Evolutionary conservation across 2,888 invertebrate species (phyloP).

Genomic region (Troilus luridus): DNA sequence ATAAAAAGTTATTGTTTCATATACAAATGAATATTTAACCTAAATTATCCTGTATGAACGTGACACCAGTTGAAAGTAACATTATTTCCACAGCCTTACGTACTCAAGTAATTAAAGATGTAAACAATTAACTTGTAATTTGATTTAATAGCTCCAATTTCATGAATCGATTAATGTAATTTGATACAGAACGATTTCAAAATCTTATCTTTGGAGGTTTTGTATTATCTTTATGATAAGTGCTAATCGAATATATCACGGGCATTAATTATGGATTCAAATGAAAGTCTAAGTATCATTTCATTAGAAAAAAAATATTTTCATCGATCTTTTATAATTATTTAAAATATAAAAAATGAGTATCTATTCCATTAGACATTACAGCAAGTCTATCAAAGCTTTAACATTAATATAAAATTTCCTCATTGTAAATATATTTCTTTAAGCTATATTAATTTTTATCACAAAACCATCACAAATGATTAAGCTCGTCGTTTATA

Average conservation of each 20-base stretch:
- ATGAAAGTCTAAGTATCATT: neutral
- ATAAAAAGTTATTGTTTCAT: neutral
- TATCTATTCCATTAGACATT: neutral
- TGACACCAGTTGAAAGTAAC: neutral
- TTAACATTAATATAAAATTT: too few species aligned
- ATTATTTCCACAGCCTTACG: neutral
- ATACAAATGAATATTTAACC: neutral
- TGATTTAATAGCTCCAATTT: neutral
- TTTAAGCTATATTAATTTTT: neutral
- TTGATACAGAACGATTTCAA: neutral
- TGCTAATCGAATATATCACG: neutral
- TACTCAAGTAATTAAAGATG: neutral
- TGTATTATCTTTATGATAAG: neutral
- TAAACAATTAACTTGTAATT: neutral
- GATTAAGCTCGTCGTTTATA: neutral
- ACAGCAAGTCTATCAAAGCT: too few species aligned
- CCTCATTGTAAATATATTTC: too few species aligned
- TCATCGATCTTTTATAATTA: neutral
- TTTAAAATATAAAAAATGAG: neutral
- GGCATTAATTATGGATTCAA: neutral
- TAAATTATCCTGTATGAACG: neutral
- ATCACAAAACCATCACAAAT: neutral
- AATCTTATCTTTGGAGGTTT: neutral
- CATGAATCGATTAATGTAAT: neutral
- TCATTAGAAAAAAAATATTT: neutral